phyloP scores from a whole-genome alignment of 2,113 vertebrate species.

The Mus musculus region DNA sequence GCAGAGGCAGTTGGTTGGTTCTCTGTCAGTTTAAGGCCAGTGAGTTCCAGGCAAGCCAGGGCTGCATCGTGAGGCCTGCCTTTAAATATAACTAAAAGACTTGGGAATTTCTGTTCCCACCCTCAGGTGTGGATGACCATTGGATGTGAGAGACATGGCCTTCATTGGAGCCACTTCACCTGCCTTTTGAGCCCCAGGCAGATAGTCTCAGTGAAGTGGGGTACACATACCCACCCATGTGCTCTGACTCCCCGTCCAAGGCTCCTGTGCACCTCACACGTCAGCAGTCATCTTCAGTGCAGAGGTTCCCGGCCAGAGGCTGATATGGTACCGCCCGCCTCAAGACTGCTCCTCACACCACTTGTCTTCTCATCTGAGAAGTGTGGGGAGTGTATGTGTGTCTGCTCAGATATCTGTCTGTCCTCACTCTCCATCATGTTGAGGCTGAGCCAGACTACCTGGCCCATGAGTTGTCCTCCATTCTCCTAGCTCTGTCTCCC shows the following conservation, averaged over 20 bases:
- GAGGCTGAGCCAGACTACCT: neutral
- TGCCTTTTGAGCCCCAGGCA: conserved; percentile 24
- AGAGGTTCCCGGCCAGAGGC: neutral
- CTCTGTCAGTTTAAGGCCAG: neutral
- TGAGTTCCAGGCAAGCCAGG: neutral
- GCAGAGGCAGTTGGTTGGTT: neutral
- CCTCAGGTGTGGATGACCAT: neutral
- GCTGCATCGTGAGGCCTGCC: neutral
- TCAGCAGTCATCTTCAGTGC: neutral
- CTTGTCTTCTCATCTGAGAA: neutral
- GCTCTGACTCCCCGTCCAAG: neutral
- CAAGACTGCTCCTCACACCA: neutral
- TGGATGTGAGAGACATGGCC: neutral
- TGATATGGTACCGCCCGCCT: neutral
- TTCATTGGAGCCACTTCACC: neutral
- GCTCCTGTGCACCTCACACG: neutral
- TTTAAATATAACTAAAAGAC: neutral
- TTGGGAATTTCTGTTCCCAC: neutral
- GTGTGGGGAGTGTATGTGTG: neutral
- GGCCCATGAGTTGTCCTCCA: neutral
- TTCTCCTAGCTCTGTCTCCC: neutral
- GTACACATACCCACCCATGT: neutral
- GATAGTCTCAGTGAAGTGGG: neutral
- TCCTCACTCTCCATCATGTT: neutral
- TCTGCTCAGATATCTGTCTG: neutral